Conservation (phyloP, 2,888 invertebrate species). For the Abrostola triplasia region DNA sequence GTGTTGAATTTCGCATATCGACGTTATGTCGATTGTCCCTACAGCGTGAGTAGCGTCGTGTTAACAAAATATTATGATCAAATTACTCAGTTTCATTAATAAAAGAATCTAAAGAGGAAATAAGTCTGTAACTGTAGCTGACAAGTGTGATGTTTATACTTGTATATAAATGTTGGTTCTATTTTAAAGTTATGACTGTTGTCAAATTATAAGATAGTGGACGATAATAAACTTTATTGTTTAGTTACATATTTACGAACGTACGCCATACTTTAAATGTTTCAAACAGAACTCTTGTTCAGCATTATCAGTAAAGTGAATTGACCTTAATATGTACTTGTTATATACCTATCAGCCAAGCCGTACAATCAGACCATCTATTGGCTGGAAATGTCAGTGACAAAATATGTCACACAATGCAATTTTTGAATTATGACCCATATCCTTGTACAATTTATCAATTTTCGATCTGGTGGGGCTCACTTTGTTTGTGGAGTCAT, state of each 20-base stretch:
- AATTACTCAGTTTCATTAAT: no score
- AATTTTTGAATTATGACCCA: conserved; percentile 34
- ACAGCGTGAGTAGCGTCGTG: no score
- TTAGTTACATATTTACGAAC: not conserved
- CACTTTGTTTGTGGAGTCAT: conserved; percentile 17
- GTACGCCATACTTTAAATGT: conserved; percentile 10
- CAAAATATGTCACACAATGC: conserved; percentile 40
- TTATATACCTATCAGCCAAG: conserved; percentile 25
- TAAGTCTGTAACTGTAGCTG: no score
- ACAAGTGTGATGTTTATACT: no score
- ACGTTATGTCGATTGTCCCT: no score
- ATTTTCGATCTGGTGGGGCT: conserved; percentile 31
- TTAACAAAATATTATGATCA: no score
- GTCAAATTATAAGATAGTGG: no score
- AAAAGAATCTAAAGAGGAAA: no score
- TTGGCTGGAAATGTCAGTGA: conserved; percentile 19
- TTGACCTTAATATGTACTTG: conserved; percentile 34
- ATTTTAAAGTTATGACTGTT: no score
- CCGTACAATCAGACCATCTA: conserved; percentile 5
- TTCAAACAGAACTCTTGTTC: conserved; percentile 19
- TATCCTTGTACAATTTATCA: conserved; percentile 50
- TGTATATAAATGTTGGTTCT: no score
- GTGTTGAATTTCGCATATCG: no score
- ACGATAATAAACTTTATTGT: not conserved
- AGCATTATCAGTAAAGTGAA: conserved; percentile 32